Evolutionary conservation across 2,888 invertebrate genomes (phyloP), one percentile per base, ranked within the genome.

Genomic region (Parnassius mnemosyne): DNA sequence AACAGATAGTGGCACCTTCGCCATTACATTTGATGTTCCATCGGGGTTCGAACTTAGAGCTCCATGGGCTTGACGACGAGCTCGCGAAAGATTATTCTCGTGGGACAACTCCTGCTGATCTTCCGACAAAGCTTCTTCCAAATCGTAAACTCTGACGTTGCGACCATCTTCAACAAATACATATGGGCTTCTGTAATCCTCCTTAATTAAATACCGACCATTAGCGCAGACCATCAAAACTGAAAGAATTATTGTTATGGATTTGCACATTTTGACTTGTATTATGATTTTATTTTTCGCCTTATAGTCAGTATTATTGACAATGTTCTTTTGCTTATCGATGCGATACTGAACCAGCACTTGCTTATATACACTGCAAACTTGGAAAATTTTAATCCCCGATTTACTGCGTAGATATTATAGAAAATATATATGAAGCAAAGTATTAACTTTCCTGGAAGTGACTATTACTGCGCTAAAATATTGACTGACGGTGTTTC

Each of bases 41-140:
- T 74, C 74, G 9, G 73, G 72, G 57, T 75, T 75, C 1, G 70
- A 66, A 43, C 66, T 73, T 3, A 70, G 7, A 9, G 56, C 62
- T 2, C 72, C 74, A 10, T 66, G 71, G 0, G 57, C 63, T 58
- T 74, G 73, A 46, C 75, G 70, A 16, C 70, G 68, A n/a, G 65
- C 50, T 51, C 58, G 54, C 3, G 16, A 3, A 2, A 43, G 34
- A 52, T 56, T 9, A 7, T 49, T 42, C 13, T 34, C 25, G 43
- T 50, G 54, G 43, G n/a, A 20, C 1, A 49, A n/a, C 25, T 53
- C 49, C 11, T 60, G 49, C 2, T 3, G n/a, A 50, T 13, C 43
- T n/a, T 60, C 53, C 49, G 47, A 42, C 3, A 16, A 9, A 3
- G 10, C 20, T 10, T 50, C 54, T 13, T 60, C 53, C 10, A 60